Conservation (phyloP, 2,797 vertebrate genomes). For the Propithecus perrieri region DNA sequence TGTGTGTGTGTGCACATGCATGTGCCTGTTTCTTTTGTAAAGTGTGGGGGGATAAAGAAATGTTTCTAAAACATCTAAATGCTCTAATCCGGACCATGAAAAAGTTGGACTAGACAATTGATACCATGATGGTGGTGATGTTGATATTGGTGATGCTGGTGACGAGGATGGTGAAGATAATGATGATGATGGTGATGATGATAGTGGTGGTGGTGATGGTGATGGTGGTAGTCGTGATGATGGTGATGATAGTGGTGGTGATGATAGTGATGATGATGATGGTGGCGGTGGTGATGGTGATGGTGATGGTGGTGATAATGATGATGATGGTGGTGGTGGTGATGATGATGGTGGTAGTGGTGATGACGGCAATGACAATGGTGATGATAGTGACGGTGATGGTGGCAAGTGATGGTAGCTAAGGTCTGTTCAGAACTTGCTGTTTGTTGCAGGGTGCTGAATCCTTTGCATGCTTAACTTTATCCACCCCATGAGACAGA, state of each 20-base stretch:
- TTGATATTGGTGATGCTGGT: not conserved
- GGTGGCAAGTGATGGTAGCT: not conserved
- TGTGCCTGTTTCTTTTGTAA: not conserved
- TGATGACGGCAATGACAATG: fast-evolving
- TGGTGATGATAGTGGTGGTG: fast-evolving
- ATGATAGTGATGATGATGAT: fast-evolving
- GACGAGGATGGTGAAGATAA: fast-evolving
- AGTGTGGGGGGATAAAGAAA: not conserved
- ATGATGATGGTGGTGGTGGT: fast-evolving
- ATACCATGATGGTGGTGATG: not conserved
- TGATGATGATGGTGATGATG: fast-evolving
- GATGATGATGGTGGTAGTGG: fast-evolving
- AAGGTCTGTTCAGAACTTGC: not conserved
- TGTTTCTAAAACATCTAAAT: not conserved
- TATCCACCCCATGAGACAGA: not conserved
- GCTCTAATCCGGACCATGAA: not conserved
- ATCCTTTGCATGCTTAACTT: too few relatives aligned
- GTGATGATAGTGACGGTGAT: fast-evolving
- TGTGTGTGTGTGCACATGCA: too few relatives aligned
- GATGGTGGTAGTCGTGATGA: fast-evolving
- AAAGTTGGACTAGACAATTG: not conserved
- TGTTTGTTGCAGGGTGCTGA: not conserved
- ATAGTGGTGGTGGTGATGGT: fast-evolving
- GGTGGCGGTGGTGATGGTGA: fast-evolving
- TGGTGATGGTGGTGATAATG: fast-evolving